Percentiles rank a stretch among this genome's conserved stretches.
These are phyloP conservation scores for Aleiodes alternator DNA, from an alignment of 2,888 invertebrate genomes.

Conservation along the genomic window DNA sequence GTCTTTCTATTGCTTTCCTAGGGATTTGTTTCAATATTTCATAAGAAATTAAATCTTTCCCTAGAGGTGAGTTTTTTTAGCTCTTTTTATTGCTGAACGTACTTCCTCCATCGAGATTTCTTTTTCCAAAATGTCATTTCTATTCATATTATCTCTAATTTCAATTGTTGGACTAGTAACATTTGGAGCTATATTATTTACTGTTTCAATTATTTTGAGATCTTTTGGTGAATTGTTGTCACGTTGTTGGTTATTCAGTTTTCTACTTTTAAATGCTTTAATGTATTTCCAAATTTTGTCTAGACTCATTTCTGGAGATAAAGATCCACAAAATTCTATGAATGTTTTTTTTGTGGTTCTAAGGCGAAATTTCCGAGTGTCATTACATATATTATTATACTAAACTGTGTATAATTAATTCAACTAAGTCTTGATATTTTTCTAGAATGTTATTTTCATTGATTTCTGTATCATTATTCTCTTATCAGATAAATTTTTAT, in stretches of 20 bases:
- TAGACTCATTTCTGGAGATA: not conserved
- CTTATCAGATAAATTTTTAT: too few species aligned
- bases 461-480: too few species aligned
- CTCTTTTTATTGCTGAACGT: not conserved
- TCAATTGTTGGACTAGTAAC: too few species aligned
- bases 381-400: too few species aligned
- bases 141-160: too few species aligned
- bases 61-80: not conserved
- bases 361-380: too few species aligned
- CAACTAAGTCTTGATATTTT: too few species aligned
- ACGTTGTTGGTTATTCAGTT: not conserved
- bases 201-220: not conserved
- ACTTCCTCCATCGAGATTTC: not conserved
- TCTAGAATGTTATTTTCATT: too few species aligned
- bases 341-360: too few species aligned
- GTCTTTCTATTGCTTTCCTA: not conserved
- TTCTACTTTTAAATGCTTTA: slow-evolving; percentile 1
- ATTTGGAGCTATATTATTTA: not conserved
- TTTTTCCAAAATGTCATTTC: too few species aligned
- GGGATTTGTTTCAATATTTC: not conserved
- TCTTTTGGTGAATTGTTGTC: not conserved
- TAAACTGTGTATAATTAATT: too few species aligned
- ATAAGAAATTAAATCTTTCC: not conserved
- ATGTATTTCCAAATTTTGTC: not conserved
- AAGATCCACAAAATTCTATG: too few species aligned